These are phyloP conservation scores for Taenaris catops DNA, from an alignment of 2,888 invertebrate species.

Conservation along the genomic window DNA sequence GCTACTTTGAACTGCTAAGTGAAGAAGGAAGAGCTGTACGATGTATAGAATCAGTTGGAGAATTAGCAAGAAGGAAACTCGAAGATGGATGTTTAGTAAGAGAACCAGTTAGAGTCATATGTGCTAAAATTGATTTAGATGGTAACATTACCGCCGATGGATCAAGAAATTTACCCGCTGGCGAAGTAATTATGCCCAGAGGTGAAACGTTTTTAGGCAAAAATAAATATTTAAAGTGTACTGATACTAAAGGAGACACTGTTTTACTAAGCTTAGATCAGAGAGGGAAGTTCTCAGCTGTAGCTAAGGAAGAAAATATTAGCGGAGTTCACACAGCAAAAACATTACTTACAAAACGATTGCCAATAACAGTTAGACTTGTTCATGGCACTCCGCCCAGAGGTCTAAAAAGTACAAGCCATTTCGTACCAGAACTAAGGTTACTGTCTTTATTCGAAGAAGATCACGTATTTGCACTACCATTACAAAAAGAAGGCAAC, in stretches of 20 bases:
- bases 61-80: conserved; percentile 87
- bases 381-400: conserved; percentile 94
- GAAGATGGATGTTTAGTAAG: conserved; percentile 89
- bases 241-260: conserved; percentile 91
- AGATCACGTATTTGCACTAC: conserved; percentile 91
- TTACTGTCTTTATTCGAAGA: conserved; percentile 92
- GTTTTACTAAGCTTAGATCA: conserved; percentile 92
- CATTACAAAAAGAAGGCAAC: conserved; percentile 89
- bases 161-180: conserved; percentile 87
- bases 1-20: conserved; percentile 95
- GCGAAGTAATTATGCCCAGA: conserved; percentile 90
- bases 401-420: conserved; percentile 88
- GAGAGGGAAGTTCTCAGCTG: conserved; percentile 93
- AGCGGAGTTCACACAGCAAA: conserved; percentile 96
- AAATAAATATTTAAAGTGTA: conserved; percentile 91
- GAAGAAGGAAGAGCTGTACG: conserved; percentile 96
- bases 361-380: conserved; percentile 94
- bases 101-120: conserved; percentile 86
- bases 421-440: conserved; percentile 92
- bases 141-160: conserved; percentile 84
- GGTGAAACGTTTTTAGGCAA: conserved; percentile 85
- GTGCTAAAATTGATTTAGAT: conserved; percentile 80
- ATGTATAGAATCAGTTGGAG: conserved; percentile 93
- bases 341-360: conserved; percentile 91
- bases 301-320: conserved; percentile 96